Conservation (phyloP, 2,888 invertebrate species). For the Diarsia dahlii region DNA sequence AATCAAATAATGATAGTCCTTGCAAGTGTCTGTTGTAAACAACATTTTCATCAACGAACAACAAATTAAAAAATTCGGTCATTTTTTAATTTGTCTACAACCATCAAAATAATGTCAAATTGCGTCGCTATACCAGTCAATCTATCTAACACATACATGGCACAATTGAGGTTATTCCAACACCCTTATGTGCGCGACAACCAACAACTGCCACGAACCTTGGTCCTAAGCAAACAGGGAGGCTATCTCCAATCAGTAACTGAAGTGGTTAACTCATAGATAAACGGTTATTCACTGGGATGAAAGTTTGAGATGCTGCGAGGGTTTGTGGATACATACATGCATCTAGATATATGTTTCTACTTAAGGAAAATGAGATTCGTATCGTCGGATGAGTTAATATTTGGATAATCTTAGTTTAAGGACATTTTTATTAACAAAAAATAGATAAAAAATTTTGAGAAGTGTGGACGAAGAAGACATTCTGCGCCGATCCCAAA, state of each 20-base stretch:
- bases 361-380: slow-evolving; percentile 21
- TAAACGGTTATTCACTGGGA: slow-evolving; percentile 57
- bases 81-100: too few species aligned
- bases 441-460: too few species aligned
- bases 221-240: slow-evolving; percentile 57
- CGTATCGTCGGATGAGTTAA: slow-evolving; percentile 8
- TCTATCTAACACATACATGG: slow-evolving; percentile 7
- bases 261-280: slow-evolving; percentile 59
- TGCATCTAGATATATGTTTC: slow-evolving; percentile 3
- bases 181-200: slow-evolving; percentile 25
- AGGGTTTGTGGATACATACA: slow-evolving; percentile 3
- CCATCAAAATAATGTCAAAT: background rate
- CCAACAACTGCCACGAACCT: slow-evolving; percentile 27
- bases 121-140: background rate
- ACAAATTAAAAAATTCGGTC: background rate
- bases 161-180: slow-evolving; percentile 38
- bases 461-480: too few species aligned
- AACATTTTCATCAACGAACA: background rate
- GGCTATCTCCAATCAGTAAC: slow-evolving; percentile 61
- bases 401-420: slow-evolving; percentile 22
- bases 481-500: too few species aligned
- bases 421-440: too few species aligned
- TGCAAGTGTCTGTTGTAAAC: background rate
- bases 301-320: slow-evolving; percentile 44
- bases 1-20: too few species aligned